These are phyloP conservation scores for Apodemus agrarius DNA, from an alignment of 2,797 vertebrate genomes.

Conservation along the genomic window DNA sequence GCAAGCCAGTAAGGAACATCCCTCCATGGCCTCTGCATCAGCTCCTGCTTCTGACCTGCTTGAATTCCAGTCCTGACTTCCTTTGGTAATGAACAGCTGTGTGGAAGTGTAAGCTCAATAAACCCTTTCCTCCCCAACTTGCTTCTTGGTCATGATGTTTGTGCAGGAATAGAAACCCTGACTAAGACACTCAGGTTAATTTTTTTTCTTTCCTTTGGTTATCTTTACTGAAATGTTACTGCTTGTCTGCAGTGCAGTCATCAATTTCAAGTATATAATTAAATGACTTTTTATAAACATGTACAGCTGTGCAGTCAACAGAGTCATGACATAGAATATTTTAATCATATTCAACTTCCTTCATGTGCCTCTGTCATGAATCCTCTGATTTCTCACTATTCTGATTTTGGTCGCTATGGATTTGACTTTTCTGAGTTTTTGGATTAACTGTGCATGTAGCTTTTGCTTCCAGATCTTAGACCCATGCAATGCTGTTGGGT, in stretches of 20 bases:
- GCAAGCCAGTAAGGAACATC: too few species aligned
- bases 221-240: not conserved
- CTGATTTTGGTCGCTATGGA: not conserved
- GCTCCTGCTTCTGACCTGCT: too few species aligned
- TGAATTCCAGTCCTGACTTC: too few species aligned
- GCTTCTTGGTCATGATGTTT: too few species aligned
- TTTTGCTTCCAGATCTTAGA: not conserved
- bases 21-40: too few species aligned
- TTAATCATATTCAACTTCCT: not conserved
- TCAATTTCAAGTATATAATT: not conserved
- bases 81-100: too few species aligned
- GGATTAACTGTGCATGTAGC: not conserved
- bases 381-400: not conserved
- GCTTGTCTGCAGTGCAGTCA: not conserved
- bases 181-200: too few species aligned
- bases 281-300: not conserved
- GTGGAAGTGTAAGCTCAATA: too few species aligned
- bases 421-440: constrained; percentile 25
- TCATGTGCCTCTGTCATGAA: not conserved
- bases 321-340: not conserved
- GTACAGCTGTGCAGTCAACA: not conserved
- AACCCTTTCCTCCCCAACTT: too few species aligned
- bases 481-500: not conserved
- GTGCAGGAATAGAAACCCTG: too few species aligned
- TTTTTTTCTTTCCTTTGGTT: not conserved